phyloP scores from a whole-genome alignment of 2,113 vertebrate genomes.

The Caranx ignobilis region DNA sequence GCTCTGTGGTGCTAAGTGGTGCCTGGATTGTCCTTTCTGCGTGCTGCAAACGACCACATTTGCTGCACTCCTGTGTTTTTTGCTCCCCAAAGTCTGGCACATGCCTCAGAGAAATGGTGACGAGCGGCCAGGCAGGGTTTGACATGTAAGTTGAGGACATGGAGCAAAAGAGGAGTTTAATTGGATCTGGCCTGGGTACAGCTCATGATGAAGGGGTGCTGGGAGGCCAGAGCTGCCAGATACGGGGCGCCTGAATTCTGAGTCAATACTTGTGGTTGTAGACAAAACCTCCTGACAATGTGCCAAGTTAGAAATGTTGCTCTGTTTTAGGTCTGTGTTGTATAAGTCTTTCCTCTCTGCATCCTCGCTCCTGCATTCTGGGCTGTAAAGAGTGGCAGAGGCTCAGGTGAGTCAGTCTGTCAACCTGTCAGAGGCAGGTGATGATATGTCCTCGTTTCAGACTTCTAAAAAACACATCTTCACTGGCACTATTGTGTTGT shows the following conservation, averaged over 20 bases:
- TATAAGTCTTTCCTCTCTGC: background rate
- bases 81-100: slow-evolving; percentile 2
- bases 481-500: background rate
- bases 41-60: background rate
- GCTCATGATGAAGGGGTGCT: slow-evolving; percentile 14
- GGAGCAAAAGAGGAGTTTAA: slow-evolving; percentile 2
- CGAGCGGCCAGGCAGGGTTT: slow-evolving; percentile 10
- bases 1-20: slow-evolving; percentile 10
- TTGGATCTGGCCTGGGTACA: slow-evolving; percentile 26
- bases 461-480: background rate
- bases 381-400: background rate
- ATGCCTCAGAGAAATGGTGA: slow-evolving; percentile 1
- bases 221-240: background rate
- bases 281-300: background rate
- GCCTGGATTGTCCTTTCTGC: background rate
- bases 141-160: background rate
- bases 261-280: background rate
- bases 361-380: background rate
- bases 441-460: background rate
- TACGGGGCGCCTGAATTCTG: background rate
- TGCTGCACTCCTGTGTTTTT: background rate
- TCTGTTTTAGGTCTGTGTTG: background rate
- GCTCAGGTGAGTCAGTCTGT: background rate
- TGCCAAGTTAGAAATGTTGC: background rate
- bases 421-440: background rate